Base-by-base conservation (phyloP, 53 echinoderm and acorn worm genomes). In the Astropecten irregularis region DNA sequence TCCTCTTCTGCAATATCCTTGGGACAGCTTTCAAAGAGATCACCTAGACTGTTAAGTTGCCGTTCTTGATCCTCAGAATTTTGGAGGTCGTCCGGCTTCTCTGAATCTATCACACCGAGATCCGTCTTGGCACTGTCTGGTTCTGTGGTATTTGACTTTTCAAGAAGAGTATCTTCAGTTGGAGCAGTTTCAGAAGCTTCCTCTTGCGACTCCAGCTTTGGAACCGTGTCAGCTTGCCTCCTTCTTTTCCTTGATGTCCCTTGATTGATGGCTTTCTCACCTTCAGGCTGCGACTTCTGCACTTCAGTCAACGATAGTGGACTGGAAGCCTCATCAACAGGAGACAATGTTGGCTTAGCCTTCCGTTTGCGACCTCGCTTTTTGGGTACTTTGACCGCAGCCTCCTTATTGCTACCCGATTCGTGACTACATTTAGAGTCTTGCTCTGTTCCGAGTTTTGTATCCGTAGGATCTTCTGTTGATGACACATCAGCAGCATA, bases 1-100 rank as follows among this genome's bases (percentile, higher is more conserved):
- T 16, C 27, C 61, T 25, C 73, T n/a, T 54, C 58, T 13, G 65
- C 10, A 56, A 38, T 19, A 6, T 68, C 76, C 20, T 18, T 29
- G 7, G 85, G 58, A 29, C 83, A 84, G 52, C 82, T 91, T 33
- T 83, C 91, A 81, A 91, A 91, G 20, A 91, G 57, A 47, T 91
- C 91, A 51, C 88, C 91, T 29, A 69, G 88, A 55, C 91, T 91
- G 67, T 77, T 84, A 3, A 79, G 60, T 44, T 62, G 26, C 39
- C 4, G 42, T 9, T 52, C 72, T 0, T 72, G 46, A 2, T 79
- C 79, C 39, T 44, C 61, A 32, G 79, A 79, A 28, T 79, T 20
- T 42, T 42, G 42, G 42, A 47, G 71, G 29, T 61, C 79, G 21
- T 23, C 63, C 0, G 63, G 34, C n/a, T n/a, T n/a, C 10, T 61